Evolutionary conservation across 2,797 vertebrate genomes (phyloP).

Genomic region (Acanthopagrus latus): DNA sequence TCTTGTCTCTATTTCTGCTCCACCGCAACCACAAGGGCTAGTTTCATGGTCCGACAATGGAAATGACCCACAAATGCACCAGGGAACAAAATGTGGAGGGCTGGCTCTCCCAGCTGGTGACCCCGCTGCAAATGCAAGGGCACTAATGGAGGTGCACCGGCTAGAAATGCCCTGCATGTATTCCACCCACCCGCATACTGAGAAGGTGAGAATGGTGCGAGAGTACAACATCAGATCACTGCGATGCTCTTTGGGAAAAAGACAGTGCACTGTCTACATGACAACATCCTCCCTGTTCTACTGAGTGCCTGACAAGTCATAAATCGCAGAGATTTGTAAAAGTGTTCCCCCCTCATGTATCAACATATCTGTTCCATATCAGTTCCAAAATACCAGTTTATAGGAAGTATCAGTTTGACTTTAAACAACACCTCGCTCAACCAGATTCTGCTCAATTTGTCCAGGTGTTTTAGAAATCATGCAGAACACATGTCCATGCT

Average conservation of each 20-base stretch:
- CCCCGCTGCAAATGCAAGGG: conserved; percentile 66
- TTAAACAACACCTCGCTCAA: not conserved
- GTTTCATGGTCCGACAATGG: conserved; percentile 8
- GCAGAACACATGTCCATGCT: conserved; percentile 24
- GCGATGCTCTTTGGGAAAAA: conserved; percentile 30
- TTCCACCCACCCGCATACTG: conserved; percentile 56
- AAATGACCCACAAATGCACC: conserved; percentile 31
- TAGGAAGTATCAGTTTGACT: conserved; percentile 4
- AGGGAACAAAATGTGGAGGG: conserved; percentile 30
- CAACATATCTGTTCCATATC: not conserved
- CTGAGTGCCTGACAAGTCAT: conserved; percentile 8
- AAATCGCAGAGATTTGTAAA: conserved; percentile 29
- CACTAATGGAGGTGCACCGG: conserved; percentile 75
- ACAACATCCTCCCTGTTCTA: conserved; percentile 6
- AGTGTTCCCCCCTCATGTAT: conserved; percentile 14
- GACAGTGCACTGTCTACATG: not conserved
- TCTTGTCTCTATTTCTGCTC: not conserved
- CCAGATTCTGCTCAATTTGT: not conserved
- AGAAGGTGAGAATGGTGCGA: conserved; percentile 31
- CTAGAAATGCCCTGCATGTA: conserved; percentile 41
- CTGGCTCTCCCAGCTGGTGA: conserved; percentile 65
- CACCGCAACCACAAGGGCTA: not conserved
- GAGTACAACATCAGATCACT: conserved; percentile 34
- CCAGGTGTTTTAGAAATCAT: conserved; percentile 49
- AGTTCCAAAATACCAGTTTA: not conserved